Conservation (phyloP, 2,888 invertebrate genomes). For the Auanema sp. region DNA sequence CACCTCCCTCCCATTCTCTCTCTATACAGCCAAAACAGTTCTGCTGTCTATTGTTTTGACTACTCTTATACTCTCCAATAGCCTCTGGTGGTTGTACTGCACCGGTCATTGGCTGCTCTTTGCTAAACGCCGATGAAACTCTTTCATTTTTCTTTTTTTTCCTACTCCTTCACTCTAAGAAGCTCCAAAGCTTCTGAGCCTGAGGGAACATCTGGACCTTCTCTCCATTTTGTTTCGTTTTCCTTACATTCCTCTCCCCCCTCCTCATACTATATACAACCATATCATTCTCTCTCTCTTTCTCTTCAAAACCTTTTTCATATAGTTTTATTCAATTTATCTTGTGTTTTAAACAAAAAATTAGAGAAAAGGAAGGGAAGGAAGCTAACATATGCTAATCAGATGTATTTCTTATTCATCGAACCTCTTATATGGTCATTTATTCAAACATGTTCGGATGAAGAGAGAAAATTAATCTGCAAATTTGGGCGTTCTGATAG, state of each 20-base stretch:
- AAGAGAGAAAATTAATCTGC: too few species aligned
- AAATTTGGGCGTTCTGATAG: too few species aligned
- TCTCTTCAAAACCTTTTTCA: not conserved
- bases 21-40: constrained; percentile 5
- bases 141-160: too few species aligned
- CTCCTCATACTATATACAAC: constrained; percentile 3
- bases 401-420: too few species aligned
- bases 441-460: too few species aligned
- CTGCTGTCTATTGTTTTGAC: too few species aligned
- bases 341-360: too few species aligned
- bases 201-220: not conserved
- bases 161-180: not conserved
- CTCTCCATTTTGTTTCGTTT: too few species aligned
- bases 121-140: not conserved
- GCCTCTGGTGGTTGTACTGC: constrained; percentile 21
- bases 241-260: not conserved
- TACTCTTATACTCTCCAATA: not conserved
- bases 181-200: not conserved
- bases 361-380: too few species aligned
- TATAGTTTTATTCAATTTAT: not conserved
- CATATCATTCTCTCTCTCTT: constrained; percentile 14
- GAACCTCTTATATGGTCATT: too few species aligned
- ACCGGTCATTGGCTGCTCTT: constrained; percentile 12
- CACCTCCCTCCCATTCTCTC: not conserved
- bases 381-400: too few species aligned